A percentile compares a stretch with the other conserved stretches of the same genome.
phyloP scores from a whole-genome alignment of 2,113 vertebrate genomes.

The Aegypius monachus region DNA sequence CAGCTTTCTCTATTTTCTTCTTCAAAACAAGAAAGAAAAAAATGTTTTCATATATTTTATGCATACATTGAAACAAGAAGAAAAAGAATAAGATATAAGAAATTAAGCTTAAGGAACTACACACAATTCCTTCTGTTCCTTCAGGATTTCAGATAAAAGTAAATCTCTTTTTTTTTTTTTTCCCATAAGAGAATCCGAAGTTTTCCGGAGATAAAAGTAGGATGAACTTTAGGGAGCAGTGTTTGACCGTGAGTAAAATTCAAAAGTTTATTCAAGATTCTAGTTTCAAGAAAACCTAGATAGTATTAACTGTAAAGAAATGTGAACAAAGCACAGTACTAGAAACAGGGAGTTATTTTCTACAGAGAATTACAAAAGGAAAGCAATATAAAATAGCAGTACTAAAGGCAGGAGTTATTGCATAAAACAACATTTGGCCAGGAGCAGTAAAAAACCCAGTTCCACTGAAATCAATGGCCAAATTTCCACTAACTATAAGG shows the following conservation, averaged over 20 bases:
- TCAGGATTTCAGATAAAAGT: neutral
- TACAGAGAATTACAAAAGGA: neutral
- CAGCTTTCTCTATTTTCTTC: neutral
- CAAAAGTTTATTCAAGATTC: neutral
- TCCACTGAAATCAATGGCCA: neutral
- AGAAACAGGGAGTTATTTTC: neutral
- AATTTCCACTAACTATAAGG: neutral
- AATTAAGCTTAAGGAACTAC: neutral
- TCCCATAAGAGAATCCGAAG: neutral
- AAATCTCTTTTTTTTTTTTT: neutral
- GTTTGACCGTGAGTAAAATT: neutral
- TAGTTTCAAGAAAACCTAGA: neutral
- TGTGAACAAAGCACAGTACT: neutral
- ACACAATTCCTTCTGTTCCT: neutral
- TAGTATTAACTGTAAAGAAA: neutral
- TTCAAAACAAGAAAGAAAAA: neutral
- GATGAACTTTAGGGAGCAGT: neutral
- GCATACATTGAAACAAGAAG: neutral
- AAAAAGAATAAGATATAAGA: neutral
- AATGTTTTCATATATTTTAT: neutral
- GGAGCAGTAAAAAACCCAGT: fast-evolving
- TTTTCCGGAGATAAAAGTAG: neutral
- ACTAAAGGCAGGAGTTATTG: neutral
- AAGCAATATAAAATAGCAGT: neutral
- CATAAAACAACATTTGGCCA: neutral